Conservation (phyloP, 2,113 vertebrate genomes). For the Daboia siamensis region DNA sequence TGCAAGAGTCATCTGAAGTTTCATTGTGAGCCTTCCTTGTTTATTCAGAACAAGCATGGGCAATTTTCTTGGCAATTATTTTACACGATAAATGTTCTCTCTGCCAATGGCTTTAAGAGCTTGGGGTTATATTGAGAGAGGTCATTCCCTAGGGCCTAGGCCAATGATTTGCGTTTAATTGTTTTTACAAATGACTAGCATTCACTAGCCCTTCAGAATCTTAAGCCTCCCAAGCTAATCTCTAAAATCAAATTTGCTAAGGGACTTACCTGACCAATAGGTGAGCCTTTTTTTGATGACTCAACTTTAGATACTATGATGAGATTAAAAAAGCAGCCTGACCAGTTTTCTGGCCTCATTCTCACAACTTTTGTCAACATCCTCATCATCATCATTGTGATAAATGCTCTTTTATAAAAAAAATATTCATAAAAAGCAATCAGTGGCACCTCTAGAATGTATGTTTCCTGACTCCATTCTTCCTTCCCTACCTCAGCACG, state of each 20-base stretch:
- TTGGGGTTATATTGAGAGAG: neutral
- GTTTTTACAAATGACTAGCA: neutral
- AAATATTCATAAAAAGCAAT: slow-evolving; percentile 4
- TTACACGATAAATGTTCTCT: neutral
- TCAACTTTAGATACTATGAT: neutral
- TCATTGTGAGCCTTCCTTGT: neutral
- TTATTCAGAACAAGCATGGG: neutral
- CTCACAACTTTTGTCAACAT: neutral
- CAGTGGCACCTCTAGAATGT: slow-evolving; percentile 42
- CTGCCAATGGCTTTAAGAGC: neutral
- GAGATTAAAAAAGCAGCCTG: slow-evolving; percentile 40
- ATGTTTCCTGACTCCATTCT: slow-evolving; percentile 39
- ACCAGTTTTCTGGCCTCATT: slow-evolving; percentile 64
- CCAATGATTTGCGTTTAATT: neutral
- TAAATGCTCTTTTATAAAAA: neutral
- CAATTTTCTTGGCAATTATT: neutral
- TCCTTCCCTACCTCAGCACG: slow-evolving; percentile 28
- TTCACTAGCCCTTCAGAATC: neutral
- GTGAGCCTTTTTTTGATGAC: neutral
- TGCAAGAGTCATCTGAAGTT: neutral
- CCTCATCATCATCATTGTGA: neutral
- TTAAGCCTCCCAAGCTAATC: neutral
- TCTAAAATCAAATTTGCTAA: neutral
- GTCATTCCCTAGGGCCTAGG: neutral
- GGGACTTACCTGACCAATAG: neutral